phyloP scores from a whole-genome alignment of 2,797 vertebrate species.

The Decapterus maruadsi region DNA sequence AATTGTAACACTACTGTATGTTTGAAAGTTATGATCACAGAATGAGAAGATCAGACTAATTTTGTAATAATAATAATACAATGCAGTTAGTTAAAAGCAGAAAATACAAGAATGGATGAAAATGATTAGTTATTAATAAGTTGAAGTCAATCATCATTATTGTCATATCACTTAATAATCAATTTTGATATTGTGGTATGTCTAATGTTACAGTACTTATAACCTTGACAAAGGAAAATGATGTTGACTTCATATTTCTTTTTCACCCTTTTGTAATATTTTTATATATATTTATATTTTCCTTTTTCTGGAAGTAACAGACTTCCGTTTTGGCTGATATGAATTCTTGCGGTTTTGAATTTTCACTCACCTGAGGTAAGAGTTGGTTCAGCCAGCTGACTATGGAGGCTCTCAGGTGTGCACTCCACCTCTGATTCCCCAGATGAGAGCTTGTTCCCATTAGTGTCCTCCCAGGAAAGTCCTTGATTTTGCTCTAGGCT shows the following conservation, averaged over 20 bases:
- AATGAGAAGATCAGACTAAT: not conserved
- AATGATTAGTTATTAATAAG: no score
- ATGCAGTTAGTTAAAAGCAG: no score
- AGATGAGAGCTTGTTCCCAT: constrained; percentile 76
- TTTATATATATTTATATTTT: not conserved
- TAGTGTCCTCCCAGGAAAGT: constrained; percentile 69
- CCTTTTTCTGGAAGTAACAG: not conserved
- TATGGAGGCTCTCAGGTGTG: constrained; percentile 80
- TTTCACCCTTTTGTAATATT: not conserved
- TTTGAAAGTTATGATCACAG: not conserved
- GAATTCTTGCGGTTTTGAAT: not conserved
- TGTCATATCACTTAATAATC: no score
- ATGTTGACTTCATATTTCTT: not conserved
- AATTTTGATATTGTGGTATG: no score
- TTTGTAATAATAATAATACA: no score
- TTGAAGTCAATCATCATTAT: no score
- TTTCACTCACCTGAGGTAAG: constrained; percentile 89
- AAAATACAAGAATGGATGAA: no score
- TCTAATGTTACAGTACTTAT: no score
- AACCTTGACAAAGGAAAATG: not conserved
- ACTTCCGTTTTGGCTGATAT: not conserved
- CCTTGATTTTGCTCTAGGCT: constrained; percentile 66
- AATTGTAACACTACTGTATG: not conserved
- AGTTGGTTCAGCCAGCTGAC: constrained; percentile 86
- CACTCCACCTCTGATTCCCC: constrained; percentile 80